These are phyloP conservation scores for Drosophila tanythrix DNA, from an alignment of 2,888 invertebrate genomes.

Conservation along the genomic window DNA sequence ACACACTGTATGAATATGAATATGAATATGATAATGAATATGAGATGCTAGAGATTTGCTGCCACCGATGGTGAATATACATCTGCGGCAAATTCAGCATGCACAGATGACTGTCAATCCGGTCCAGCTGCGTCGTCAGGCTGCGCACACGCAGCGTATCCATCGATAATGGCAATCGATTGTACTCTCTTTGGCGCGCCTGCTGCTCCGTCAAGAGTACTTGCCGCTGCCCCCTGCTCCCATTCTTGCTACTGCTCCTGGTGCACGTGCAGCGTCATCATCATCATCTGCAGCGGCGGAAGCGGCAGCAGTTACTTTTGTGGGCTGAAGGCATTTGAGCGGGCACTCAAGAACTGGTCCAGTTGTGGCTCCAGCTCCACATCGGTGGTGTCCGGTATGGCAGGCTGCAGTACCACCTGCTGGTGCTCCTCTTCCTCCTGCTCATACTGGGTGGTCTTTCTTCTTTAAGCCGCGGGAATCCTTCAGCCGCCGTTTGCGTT, in stretches of 20 bases:
- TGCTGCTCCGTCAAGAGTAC: constrained; percentile 40
- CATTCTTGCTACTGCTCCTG: background rate
- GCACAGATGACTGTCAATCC: constrained; percentile 51
- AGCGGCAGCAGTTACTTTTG: background rate
- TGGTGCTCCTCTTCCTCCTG: background rate
- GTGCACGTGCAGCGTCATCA: background rate
- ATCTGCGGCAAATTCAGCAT: constrained; percentile 40
- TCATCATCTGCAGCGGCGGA: background rate
- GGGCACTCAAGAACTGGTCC: constrained; percentile 42
- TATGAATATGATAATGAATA: too few relatives aligned
- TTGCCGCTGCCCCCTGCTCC: constrained; percentile 1
- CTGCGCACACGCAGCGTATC: constrained; percentile 70
- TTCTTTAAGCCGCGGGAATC: constrained; percentile 9
- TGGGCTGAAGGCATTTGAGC: constrained; percentile 36
- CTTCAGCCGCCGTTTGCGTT: constrained; percentile 16
- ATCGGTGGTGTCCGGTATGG: constrained; percentile 64
- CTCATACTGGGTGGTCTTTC: constrained; percentile 13
- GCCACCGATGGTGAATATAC: constrained; percentile 29
- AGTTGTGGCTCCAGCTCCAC: constrained; percentile 51
- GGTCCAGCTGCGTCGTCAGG: constrained; percentile 53
- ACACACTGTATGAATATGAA: too few relatives aligned
- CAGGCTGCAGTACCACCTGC: constrained; percentile 38
- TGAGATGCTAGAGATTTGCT: constrained; percentile 36
- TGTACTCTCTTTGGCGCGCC: constrained; percentile 54
- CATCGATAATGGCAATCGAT: constrained; percentile 61